Evolutionary conservation across 1,140 invertebrate species (phyloP), one percentile per base, ranked within the genome.

Genomic region (Lepidostoma basale): DNA sequence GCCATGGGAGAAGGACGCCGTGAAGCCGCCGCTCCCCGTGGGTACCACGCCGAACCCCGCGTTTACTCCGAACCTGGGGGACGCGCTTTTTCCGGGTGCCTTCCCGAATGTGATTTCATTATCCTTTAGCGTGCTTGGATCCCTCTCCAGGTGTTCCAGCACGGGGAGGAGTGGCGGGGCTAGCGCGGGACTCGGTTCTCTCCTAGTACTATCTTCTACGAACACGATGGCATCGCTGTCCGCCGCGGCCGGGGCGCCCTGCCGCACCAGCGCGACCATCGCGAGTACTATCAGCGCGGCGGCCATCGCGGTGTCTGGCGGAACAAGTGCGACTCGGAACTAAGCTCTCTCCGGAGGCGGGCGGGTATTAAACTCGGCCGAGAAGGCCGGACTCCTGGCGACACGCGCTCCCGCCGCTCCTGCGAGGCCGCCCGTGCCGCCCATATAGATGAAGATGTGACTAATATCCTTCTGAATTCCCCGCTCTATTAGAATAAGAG

Each of bases 71-170:
- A 72, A 60, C 28, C 64, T 64, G 18, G 70, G 66, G n/a, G 25
- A 16, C 6, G 28, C 56, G 3, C 30, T 52, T 23, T 42, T 40
- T 16, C 4, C 36, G 6, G n/a, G 10, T 9, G 14, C 30, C 33
- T 54, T 52, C 49, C 33, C n/a, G 14, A 22, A 12, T 49, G 26
- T 26, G 47, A 20, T 42, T 40, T 71, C 65, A 18, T 54, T 64
- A 40, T 69, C 70, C 12, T 69, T 47, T 5, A 73, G 36, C 1
- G 71, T 73, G 8, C 63, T 73, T 12, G 71, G 71, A 60, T 73
- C 71, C 20, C 69, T 58, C 40, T 73, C 71, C 20, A 73, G 30
- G 23, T 73, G 71, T 12, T 67, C 68, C 4, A 73, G 44, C 0
- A 70, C 36, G 3, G 71, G 71, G 12, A 73, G 40, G 6, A 69